A percentile compares a stretch with the other conserved stretches of the same genome.
Evolutionary conservation across 2,888 invertebrate species (phyloP).

Genomic region (Watsonalla cultraria): DNA sequence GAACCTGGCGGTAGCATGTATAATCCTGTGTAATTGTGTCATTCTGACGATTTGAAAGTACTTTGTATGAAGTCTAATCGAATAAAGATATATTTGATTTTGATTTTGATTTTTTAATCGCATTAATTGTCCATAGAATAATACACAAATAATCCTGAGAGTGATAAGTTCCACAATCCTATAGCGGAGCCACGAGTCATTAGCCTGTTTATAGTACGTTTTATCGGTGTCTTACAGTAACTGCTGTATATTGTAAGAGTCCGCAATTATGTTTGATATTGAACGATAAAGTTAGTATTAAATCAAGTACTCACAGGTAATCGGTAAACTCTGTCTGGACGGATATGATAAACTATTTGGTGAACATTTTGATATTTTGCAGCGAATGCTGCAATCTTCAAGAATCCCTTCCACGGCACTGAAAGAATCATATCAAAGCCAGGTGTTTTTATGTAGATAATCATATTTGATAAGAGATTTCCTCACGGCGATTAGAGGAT

Average conservation of each 20-base stretch:
- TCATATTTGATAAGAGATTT: constrained; percentile 65
- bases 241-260: not conserved
- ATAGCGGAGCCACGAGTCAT: not conserved
- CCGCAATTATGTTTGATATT: not conserved
- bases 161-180: not conserved
- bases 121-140: constrained; percentile 1
- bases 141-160: not conserved
- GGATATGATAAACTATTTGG: constrained; percentile 3
- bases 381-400: constrained; percentile 27
- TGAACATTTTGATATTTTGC: constrained; percentile 12
- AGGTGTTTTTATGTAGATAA: constrained; percentile 69
- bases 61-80: too few species aligned
- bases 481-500: constrained; percentile 56
- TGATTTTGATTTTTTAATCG: too few species aligned
- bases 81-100: too few species aligned
- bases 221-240: not conserved
- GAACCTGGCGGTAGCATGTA: too few species aligned
- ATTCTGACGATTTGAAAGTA: too few species aligned
- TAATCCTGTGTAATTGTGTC: too few species aligned
- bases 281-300: not conserved
- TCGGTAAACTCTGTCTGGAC: not conserved
- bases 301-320: not conserved
- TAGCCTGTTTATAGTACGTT: not conserved
- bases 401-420: constrained; percentile 50
- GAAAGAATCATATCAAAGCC: constrained; percentile 56